Base-by-base conservation (phyloP, 2,888 invertebrate species). In the Eilema depressum region DNA sequence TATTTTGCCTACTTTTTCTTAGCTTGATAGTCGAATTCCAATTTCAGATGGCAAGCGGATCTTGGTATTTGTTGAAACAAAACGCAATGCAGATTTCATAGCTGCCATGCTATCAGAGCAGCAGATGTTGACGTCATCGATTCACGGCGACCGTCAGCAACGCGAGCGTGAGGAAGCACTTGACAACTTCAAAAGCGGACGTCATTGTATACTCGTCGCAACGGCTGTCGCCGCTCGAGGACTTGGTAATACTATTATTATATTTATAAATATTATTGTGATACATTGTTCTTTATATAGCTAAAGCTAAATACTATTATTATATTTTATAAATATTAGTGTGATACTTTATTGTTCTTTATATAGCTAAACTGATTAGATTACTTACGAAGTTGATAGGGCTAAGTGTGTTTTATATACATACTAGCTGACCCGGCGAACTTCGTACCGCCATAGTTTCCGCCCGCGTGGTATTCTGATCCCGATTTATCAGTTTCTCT, bases 71-170 rank as follows among this genome's bases (percentile, higher is more conserved):
- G 99, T 99, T 0, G 98, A 98, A 85, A 97, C 97, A 20, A 99
- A 99, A 86, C 96, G 98, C 60, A 97, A 97, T 71, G 98, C 99
- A 0, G 99, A 99, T 90, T 99, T 98, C 88, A 93, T 98, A 28
- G 99, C 99, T 0, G 96, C 97, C 0, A 96, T 97, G 82, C 91
- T 99, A 41, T 98, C 97, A 0, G 98, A 98, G 88, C 91, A 93
- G n/a, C 96, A 97, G 70, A 96, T 97, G 88, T 97, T 99, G 11
- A 99, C 99, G 0, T 99, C 99, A 7, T 99, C 99, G 57, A 99
- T 99, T 86, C 99, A 99, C 92, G 99, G 99, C 53, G 99, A 99
- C 93, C 97, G 99, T 63, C 97, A 98, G 85, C 99, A 99, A 91
- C 96, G 98, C 66, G 99, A 99, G 90, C 96, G 99, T 66, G 99